Evolutionary conservation across 2,113 vertebrate species (phyloP).

Genomic region (Actenoides lindsayi): DNA sequence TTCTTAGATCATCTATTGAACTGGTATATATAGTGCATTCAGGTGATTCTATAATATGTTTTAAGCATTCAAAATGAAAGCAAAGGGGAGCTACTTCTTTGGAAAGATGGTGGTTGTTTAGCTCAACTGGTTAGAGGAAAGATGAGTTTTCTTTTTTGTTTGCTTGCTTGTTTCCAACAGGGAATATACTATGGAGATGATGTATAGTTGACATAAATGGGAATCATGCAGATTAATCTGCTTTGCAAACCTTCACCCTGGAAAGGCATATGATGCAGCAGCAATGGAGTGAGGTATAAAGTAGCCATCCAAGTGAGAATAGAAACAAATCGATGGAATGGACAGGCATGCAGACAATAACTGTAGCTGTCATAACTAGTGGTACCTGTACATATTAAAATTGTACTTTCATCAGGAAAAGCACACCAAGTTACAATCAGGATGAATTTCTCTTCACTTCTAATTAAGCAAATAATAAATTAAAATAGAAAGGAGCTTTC

Average conservation of each 20-base stretch:
- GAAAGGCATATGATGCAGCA: neutral
- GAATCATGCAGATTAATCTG: neutral
- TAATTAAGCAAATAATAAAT: constrained; percentile 1
- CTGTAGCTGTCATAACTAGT: neutral
- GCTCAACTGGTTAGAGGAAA: neutral
- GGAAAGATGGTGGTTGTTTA: neutral
- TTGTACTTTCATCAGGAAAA: neutral
- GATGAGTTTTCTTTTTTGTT: neutral
- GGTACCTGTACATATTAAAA: neutral
- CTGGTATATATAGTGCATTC: neutral
- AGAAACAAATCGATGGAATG: neutral
- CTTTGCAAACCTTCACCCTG: neutral
- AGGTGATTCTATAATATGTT: neutral
- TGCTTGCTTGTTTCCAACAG: neutral
- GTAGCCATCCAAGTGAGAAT: neutral
- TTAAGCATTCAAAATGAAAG: neutral
- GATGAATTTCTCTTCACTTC: neutral
- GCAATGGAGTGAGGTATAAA: neutral
- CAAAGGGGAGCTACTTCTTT: neutral
- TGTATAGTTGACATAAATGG: neutral
- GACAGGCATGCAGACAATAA: neutral
- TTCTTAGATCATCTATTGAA: neutral
- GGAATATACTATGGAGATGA: neutral
- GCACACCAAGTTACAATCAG: neutral
- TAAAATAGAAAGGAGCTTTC: neutral